Base-by-base conservation (phyloP, 2,113 vertebrate species). In the Rhizomys pruinosus region DNA sequence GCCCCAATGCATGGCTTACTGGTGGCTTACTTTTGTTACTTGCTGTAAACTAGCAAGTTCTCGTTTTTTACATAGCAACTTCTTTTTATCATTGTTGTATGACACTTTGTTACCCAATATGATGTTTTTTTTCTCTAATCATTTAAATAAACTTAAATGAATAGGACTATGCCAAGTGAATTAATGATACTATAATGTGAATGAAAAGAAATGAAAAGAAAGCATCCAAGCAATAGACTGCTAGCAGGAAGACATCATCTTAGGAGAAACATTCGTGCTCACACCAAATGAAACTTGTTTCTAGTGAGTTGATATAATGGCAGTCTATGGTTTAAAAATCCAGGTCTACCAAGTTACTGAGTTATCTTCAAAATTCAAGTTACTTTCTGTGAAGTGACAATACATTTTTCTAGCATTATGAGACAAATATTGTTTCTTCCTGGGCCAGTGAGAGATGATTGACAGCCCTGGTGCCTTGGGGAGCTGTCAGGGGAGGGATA, bases 301-400 rank as follows among this genome's bases (percentile, higher is more conserved):
- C 66, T 10, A 66, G 61, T 93, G 64, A 1, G 0, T 91, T 74
- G 84, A n/a, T 15, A 57, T 81, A 80, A 89, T 0, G 42, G n/a
- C 0, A 39, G 55, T 66, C 8, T 84, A 61, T 44, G 23, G 13
- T 92, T 66, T 88, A n/a, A 90, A 61, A 89, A 87, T 85, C 52
- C 37, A 89, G 32, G 17, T 59, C 42, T 1, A 61, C 22, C 5
- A 44, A 69, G 59, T 69, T 69, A 73, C 7, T 9, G 11, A 1
- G 29, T 77, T n/a, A n/a, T 80, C 19, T 44, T 91, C 4, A 23
- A 78, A 80, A 77, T 77, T 91, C 84, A 61, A 34, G 11, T 34
- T 88, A 7, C n/a, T 93, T 86, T 20, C 42, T 93, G 77, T 52
- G 80, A 91, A 89, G 81, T 25, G n/a, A 55, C 7, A 63, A 47